These are phyloP conservation scores for Habroteleia sp. DNA, from an alignment of 2,888 invertebrate genomes.

Conservation along the genomic window DNA sequence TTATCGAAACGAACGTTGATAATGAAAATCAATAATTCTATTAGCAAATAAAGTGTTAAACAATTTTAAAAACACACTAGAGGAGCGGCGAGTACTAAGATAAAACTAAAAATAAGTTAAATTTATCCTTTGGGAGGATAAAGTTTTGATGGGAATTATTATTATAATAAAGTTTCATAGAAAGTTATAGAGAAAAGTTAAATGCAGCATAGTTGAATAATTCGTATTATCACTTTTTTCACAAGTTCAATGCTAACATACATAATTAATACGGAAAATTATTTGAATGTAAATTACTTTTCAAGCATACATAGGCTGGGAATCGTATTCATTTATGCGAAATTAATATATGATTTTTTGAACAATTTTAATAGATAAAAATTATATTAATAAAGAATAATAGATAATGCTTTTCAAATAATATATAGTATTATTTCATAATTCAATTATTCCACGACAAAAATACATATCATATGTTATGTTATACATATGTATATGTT, in stretches of 20 bases:
- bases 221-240: conserved; percentile 23
- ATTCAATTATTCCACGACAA: too few species aligned
- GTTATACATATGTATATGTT: too few species aligned
- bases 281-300: conserved; percentile 4
- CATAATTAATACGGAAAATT: conserved; percentile 1
- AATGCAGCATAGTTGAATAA: conserved; percentile 22
- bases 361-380: too few species aligned
- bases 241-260: conserved; percentile 8
- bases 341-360: too few species aligned
- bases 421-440: too few species aligned
- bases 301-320: too few species aligned
- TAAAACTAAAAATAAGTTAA: conserved; percentile 18
- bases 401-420: too few species aligned
- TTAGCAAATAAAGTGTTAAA: neutral
- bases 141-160: conserved; percentile 28
- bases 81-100: neutral
- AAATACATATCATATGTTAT: too few species aligned
- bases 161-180: conserved; percentile 31
- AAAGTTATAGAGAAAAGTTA: conserved; percentile 35
- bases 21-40: neutral
- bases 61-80: neutral
- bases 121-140: conserved; percentile 7
- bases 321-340: too few species aligned
- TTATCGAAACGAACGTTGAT: conserved; percentile 1
- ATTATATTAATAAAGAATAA: too few species aligned